Evolutionary conservation across 2,113 vertebrate genomes (phyloP), one percentile per base, ranked within the genome.

Genomic region (Amazona guildingii): DNA sequence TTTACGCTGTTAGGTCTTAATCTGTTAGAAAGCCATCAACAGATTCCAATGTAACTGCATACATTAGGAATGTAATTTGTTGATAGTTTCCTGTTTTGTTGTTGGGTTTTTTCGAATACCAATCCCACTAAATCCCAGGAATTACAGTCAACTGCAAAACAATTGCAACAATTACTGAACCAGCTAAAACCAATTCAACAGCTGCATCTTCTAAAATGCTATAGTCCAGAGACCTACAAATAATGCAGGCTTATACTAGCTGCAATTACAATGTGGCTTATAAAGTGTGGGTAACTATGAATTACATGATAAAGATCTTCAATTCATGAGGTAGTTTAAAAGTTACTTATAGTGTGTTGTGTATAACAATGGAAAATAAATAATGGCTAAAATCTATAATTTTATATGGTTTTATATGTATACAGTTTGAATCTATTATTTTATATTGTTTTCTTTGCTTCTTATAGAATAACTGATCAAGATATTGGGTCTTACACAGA

Each of bases 171-270:
- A 92, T 95, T 96, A 94, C 77, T 87, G 85, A 90, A 92, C 63
- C 84, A 88, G 90, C 57, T 93, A 92, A 96, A 95, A 97, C 85
- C 81, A 97, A 95, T 88, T 80, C 88, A 86, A 72, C 86, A 94
- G 82, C 88, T 88, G 35, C 57, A 77, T 88, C 70, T 96, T 94
- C 79, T 83, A 91, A 97, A 95, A 67, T 29, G 28, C 81, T 91
- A 80, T 61, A 91, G 78, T 84, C 74, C 52, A 27, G 88, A 97
- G 92, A 89, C 80, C 59, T 90, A 72, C 91, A 96, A 94, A 95
- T 94, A 91, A 94, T 49, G 59, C 29, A 90, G 69, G 64, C 94
- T 92, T 62, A 51, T 89, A 49, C 37, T 21, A 78, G 62, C 82
- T 78, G 41, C 92, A 94, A 90, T 97, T 96, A 94, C 28, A 27